A percentile compares a stretch with the other conserved stretches of the same genome.
phyloP scores from a whole-genome alignment of 2,888 invertebrate genomes.

The Adelphocoris suturalis region DNA sequence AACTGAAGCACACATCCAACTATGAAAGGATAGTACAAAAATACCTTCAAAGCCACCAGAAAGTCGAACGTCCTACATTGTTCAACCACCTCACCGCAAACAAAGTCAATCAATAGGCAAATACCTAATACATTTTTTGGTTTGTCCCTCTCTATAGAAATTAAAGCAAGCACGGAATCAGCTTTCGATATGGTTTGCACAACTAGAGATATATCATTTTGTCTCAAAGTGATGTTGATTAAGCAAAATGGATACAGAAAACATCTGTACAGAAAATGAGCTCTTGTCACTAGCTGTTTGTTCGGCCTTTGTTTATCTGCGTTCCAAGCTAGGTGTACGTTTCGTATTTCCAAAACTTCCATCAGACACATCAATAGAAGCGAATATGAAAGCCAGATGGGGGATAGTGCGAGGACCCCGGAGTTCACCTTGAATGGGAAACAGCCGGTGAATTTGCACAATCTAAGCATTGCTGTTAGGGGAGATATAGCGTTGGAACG shows the following conservation, averaged over 20 bases:
- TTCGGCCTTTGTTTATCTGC: background rate
- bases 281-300: background rate
- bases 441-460: slow-evolving; percentile 14
- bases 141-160: background rate
- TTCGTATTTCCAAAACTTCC: background rate
- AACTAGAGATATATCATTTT: background rate
- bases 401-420: background rate
- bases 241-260: slow-evolving; percentile 20
- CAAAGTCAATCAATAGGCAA: background rate
- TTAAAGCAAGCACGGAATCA: background rate
- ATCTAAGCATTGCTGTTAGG: background rate
- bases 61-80: background rate
- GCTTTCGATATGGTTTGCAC: background rate
- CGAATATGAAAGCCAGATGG: background rate
- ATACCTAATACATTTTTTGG: background rate
- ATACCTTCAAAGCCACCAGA: background rate
- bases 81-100: background rate
- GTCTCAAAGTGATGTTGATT: background rate
- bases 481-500: too few relatives aligned
- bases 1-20: slow-evolving; percentile 12
- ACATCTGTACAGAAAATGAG: slow-evolving; percentile 18
- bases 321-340: background rate
- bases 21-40: background rate
- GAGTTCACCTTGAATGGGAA: slow-evolving; percentile 12
- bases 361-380: background rate